Evolutionary conservation across 1,140 invertebrate species (phyloP).

Genomic region (Drosophila sechellia): DNA sequence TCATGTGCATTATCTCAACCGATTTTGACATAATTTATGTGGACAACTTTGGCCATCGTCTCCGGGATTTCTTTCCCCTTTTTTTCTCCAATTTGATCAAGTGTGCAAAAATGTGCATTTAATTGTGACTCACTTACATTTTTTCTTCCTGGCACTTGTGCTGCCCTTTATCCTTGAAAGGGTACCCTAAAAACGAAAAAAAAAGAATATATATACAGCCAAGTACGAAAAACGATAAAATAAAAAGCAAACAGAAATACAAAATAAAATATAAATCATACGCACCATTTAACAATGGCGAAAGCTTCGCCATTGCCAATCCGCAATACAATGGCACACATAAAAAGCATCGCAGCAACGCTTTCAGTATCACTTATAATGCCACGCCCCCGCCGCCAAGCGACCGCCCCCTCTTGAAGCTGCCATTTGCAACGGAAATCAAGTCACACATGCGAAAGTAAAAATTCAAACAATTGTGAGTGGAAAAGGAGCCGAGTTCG

Average conservation of each 20-base stretch:
- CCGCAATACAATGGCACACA: conserved; percentile 73
- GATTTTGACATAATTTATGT: conserved; percentile 69
- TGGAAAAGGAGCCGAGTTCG: conserved; percentile 1
- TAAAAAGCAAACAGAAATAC: conserved; percentile 42
- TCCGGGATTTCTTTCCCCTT: conserved; percentile 2
- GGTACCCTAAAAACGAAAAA: conserved; percentile 21
- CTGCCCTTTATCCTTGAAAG: conserved; percentile 10
- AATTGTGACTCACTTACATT: conserved; percentile 62
- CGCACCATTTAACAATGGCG: conserved; percentile 79
- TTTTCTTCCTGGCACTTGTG: conserved; percentile 10
- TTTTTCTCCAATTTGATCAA: conserved; percentile 27
- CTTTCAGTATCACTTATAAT: conserved; percentile 81
- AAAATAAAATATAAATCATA: conserved; percentile 82
- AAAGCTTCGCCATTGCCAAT: conserved; percentile 63
- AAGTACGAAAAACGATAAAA: conserved; percentile 42
- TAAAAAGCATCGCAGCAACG: conserved; percentile 61
- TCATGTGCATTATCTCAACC: conserved; percentile 74
- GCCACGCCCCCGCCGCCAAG: conserved; percentile 21
- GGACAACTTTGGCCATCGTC: conserved; percentile 36
- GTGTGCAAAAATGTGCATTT: conserved; percentile 57
- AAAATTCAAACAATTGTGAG: conserved; percentile 74
- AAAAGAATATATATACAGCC: conserved; percentile 13
- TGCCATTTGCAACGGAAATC: conserved; percentile 80
- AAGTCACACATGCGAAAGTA: conserved; percentile 81
- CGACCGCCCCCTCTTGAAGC: conserved; percentile 9